phyloP scores from a whole-genome alignment of 2,888 invertebrate species.

The Cabera pusaria region DNA sequence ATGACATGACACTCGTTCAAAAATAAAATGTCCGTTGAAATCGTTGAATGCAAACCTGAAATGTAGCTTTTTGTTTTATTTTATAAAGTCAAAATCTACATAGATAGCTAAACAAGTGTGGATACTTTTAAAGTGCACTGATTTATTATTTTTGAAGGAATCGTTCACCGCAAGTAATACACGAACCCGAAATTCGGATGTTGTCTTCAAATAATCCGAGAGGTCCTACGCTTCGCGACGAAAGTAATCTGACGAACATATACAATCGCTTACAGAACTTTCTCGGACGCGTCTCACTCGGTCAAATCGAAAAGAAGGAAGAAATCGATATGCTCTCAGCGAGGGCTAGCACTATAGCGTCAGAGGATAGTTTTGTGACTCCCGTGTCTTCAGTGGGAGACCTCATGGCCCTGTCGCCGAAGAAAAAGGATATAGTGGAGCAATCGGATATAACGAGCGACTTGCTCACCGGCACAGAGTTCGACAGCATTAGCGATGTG shows the following conservation, averaged over 20 bases:
- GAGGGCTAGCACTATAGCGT: conserved; percentile 46
- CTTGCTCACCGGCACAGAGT: conserved; percentile 65
- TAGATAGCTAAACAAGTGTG: conserved; percentile 13
- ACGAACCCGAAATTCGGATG: conserved; percentile 46
- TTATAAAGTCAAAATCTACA: conserved; percentile 10
- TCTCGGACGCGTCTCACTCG: conserved; percentile 40
- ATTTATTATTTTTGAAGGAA: neutral
- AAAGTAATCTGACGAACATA: conserved; percentile 47
- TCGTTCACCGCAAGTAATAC: neutral
- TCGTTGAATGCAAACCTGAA: conserved; percentile 36
- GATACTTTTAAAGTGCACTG: neutral
- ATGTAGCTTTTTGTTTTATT: conserved; percentile 34
- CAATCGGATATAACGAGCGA: conserved; percentile 57
- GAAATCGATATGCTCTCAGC: conserved; percentile 49
- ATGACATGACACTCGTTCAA: conserved; percentile 20
- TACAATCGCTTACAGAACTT: conserved; percentile 55
- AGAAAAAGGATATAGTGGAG: conserved; percentile 41
- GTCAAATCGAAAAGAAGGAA: conserved; percentile 20
- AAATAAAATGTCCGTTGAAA: conserved; percentile 45
- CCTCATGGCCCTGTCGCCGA: conserved; percentile 68
- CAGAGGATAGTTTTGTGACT: conserved; percentile 63
- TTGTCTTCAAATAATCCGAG: conserved; percentile 56
- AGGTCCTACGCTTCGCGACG: conserved; percentile 45
- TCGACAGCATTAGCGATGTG: conserved; percentile 69
- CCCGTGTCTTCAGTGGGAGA: conserved; percentile 66